Conservation (phyloP, 2,113 vertebrate genomes). For the Pogonocichla stellata region DNA sequence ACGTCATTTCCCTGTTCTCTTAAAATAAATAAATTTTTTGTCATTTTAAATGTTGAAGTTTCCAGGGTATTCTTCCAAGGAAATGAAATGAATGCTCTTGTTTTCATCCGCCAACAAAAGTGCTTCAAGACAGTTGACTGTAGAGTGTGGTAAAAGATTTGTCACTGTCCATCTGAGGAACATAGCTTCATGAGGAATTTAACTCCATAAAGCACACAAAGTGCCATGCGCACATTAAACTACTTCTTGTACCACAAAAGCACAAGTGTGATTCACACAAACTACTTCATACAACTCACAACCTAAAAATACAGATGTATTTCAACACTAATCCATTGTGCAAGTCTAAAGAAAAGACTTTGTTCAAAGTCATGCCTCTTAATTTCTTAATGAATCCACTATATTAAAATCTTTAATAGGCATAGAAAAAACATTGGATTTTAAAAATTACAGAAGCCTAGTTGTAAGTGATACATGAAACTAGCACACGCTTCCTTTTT, state of each 20-base stretch:
- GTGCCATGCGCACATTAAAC: not conserved
- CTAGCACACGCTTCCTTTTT: not conserved
- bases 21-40: not conserved
- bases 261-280: not conserved
- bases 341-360: not conserved
- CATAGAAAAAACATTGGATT: not conserved
- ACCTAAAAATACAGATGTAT: not conserved
- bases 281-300: not conserved
- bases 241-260: not conserved
- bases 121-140: not conserved
- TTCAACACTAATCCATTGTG: not conserved
- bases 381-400: not conserved
- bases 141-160: not conserved
- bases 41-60: not conserved
- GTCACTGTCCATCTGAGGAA: not conserved
- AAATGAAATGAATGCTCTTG: not conserved
- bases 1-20: not conserved
- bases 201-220: not conserved
- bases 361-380: not conserved
- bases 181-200: not conserved
- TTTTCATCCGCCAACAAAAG: not conserved
- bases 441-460: not conserved
- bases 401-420: not conserved
- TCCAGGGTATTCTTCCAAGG: not conserved
- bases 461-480: not conserved